These are phyloP conservation scores for Gallinago undulata DNA, from an alignment of 2,113 vertebrate genomes.

Conservation along the genomic window DNA sequence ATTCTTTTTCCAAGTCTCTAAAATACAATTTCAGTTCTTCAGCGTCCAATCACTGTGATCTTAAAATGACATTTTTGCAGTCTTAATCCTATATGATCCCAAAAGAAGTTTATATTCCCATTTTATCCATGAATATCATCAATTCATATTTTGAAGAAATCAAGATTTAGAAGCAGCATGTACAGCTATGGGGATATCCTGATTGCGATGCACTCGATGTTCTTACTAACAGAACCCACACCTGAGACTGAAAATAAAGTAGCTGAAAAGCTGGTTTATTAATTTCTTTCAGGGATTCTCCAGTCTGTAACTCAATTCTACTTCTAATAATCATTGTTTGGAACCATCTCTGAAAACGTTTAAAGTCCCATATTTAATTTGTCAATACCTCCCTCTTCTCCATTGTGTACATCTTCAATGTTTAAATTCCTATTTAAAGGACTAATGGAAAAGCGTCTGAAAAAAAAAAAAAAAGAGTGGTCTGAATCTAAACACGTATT, in stretches of 20 bases:
- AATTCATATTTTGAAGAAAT: neutral
- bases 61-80: neutral
- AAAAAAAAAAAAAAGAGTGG: neutral
- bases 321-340: neutral
- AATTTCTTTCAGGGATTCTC: neutral
- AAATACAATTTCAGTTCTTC: neutral
- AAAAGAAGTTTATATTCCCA: neutral
- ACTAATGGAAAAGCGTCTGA: neutral
- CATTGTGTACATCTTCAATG: neutral
- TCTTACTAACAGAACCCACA: neutral
- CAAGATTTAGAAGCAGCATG: neutral
- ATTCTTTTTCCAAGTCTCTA: neutral
- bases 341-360: neutral
- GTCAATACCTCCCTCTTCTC: neutral
- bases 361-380: neutral
- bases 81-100: neutral
- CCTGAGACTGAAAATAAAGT: neutral
- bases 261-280: neutral
- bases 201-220: neutral
- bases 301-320: neutral
- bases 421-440: neutral
- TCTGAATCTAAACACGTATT: neutral
- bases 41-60: neutral
- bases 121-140: neutral
- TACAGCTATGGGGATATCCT: neutral